Evolutionary conservation across 1,140 invertebrate genomes (phyloP).

Genomic region (Diuraphis noxia): DNA sequence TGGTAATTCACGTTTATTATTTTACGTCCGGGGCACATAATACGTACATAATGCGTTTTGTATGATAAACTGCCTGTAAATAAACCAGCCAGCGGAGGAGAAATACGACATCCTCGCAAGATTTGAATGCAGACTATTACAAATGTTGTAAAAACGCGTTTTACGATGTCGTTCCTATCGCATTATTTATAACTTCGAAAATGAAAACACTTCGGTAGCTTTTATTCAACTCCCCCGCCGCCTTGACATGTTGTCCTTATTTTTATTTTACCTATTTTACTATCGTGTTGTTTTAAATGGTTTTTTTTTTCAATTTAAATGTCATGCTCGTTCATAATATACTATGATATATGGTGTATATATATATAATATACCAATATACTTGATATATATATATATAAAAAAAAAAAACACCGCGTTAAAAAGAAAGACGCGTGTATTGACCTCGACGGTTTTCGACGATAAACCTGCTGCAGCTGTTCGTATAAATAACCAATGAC

Average conservation of each 20-base stretch:
- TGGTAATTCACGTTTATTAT: constrained; percentile 41
- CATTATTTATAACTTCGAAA: constrained; percentile 49
- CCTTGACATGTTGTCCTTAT: background rate
- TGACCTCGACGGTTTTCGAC: background rate
- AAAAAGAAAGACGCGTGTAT: background rate
- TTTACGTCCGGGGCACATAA: constrained; percentile 32
- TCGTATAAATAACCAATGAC: background rate
- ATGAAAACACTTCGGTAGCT: constrained; percentile 45
- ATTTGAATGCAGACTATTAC: constrained; percentile 40
- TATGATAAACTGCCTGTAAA: constrained; percentile 35
- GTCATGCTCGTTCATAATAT: background rate
- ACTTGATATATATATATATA: background rate
- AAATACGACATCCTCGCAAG: constrained; percentile 7
- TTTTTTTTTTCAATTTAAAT: constrained; percentile 35
- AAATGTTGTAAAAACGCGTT: constrained; percentile 43
- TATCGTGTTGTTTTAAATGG: constrained; percentile 13
- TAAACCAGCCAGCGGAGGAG: background rate
- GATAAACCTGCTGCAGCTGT: background rate
- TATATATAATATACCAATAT: background rate
- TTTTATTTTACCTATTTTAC: constrained; percentile 31
- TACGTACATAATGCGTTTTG: constrained; percentile 13
- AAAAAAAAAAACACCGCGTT: background rate
- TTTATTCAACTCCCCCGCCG: background rate
- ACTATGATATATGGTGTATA: background rate
- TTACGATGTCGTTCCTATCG: constrained; percentile 33